A percentile compares a stretch with the other conserved stretches of the same genome.
These are phyloP conservation scores for Embiotoca jacksoni DNA, from an alignment of 2,113 vertebrate species.

Conservation along the genomic window DNA sequence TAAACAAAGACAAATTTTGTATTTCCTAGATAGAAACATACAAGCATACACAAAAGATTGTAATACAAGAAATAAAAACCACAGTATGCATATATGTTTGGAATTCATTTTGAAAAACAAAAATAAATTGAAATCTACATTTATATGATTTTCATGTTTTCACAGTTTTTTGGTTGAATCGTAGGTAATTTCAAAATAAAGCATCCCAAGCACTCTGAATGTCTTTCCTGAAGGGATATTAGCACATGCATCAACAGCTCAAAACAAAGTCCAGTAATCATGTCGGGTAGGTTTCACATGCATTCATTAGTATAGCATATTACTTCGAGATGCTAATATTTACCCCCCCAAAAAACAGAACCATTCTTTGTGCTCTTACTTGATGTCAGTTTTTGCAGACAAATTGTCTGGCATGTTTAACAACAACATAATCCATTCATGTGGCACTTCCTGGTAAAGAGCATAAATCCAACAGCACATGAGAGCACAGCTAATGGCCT, in stretches of 20 bases:
- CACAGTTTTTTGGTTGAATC: constrained; percentile 68
- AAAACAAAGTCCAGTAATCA: constrained; percentile 24
- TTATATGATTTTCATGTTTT: constrained; percentile 34
- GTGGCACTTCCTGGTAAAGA: constrained; percentile 32
- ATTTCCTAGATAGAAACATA: constrained; percentile 36
- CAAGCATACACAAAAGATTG: not conserved
- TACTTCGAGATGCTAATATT: constrained; percentile 22
- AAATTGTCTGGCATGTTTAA: constrained; percentile 9
- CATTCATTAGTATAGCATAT: constrained; percentile 41
- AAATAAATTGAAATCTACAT: constrained; percentile 22
- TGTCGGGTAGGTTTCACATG: constrained; percentile 56
- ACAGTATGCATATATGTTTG: constrained; percentile 32
- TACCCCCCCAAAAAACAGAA: constrained; percentile 15
- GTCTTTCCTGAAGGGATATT: not conserved
- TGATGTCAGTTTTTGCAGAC: constrained; percentile 17
- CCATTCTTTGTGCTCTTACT: constrained; percentile 43
- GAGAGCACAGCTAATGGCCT: constrained; percentile 51
- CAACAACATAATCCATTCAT: constrained; percentile 14
- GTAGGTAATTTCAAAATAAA: constrained; percentile 33
- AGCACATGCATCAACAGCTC: constrained; percentile 57
- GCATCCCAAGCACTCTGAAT: not conserved
- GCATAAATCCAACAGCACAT: constrained; percentile 34
- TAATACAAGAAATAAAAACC: not conserved
- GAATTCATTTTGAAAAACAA: constrained; percentile 27
- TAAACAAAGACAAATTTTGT: constrained; percentile 5